Conservation (phyloP, 2,797 vertebrate species). For the Spheniscus humboldti region DNA sequence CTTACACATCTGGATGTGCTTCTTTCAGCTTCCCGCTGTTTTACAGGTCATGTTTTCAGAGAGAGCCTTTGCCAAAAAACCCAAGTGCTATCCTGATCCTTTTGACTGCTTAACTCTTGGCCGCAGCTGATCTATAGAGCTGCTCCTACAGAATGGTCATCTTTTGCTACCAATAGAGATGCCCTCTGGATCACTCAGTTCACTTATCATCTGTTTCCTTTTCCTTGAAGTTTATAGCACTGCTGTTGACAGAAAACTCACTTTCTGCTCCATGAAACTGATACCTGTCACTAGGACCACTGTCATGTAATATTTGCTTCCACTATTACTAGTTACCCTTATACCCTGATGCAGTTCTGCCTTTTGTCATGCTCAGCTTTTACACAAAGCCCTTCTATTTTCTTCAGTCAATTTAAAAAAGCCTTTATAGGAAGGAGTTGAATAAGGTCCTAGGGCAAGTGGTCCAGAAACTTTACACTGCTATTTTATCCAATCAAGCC, state of each 20-base stretch:
- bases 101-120: background rate
- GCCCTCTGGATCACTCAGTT: background rate
- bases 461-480: background rate
- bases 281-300: background rate
- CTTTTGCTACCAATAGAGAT: background rate
- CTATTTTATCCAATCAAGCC: background rate
- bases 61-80: background rate
- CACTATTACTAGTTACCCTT: background rate
- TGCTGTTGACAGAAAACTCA: background rate
- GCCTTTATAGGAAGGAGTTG: background rate
- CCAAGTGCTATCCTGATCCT: background rate
- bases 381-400: background rate
- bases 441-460: background rate
- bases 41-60: background rate
- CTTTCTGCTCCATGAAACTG: background rate
- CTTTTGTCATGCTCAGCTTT: background rate
- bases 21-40: background rate
- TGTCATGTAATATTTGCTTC: background rate
- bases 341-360: background rate
- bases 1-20: background rate
- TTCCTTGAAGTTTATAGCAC: background rate
- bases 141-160: background rate
- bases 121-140: background rate
- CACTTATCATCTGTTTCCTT: background rate
- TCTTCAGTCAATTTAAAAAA: background rate